Percentiles rank a stretch among this genome's conserved stretches.
Evolutionary conservation across 2,888 invertebrate genomes (phyloP).

Genomic region (Andrena haemorrhoa): DNA sequence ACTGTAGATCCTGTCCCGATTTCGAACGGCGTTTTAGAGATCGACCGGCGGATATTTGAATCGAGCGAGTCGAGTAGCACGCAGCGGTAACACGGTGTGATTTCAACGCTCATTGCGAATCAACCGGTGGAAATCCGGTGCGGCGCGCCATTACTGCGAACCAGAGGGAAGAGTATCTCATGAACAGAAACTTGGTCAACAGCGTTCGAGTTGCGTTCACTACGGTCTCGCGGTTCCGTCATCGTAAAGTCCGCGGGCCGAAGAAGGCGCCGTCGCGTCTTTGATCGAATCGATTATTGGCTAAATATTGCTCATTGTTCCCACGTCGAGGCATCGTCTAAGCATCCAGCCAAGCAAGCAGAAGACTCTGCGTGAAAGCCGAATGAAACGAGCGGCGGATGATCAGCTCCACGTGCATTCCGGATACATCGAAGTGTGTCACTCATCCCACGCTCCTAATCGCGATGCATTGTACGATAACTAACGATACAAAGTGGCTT

Average conservation of each 20-base stretch:
- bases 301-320: constrained; percentile 43
- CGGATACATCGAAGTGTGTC: constrained; percentile 62
- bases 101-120: constrained; percentile 53
- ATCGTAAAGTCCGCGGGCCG: not conserved
- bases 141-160: constrained; percentile 36
- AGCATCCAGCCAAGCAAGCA: not conserved
- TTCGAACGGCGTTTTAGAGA: not conserved
- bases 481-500: constrained; percentile 49
- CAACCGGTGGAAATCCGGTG: constrained; percentile 60
- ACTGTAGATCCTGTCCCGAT: not conserved
- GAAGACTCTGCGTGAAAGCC: not conserved
- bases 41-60: constrained; percentile 17
- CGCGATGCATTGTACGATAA: constrained; percentile 66
- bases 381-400: constrained; percentile 17
- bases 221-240: not conserved
- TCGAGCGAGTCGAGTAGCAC: constrained; percentile 13
- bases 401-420: constrained; percentile 60
- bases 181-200: constrained; percentile 12
- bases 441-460: constrained; percentile 69
- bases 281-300: constrained; percentile 15
- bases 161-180: constrained; percentile 26
- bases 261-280: constrained; percentile 4
- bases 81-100: constrained; percentile 35
- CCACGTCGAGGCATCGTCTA: constrained; percentile 12
- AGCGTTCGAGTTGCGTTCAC: constrained; percentile 9